Percentiles rank a stretch among this genome's conserved stretches.
phyloP scores from a whole-genome alignment of 2,797 vertebrate genomes.

The Emydoidea blandingii region DNA sequence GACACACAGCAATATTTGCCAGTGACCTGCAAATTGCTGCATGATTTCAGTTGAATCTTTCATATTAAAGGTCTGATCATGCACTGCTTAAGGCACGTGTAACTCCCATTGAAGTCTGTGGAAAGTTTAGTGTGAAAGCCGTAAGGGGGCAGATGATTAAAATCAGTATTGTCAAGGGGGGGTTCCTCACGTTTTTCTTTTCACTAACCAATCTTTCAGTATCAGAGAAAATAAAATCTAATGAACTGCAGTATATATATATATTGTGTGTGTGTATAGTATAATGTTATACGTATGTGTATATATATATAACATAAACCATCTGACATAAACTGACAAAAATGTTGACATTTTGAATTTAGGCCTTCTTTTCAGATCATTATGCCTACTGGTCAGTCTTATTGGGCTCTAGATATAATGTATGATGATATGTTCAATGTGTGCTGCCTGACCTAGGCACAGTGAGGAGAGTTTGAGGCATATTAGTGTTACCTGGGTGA shows the following conservation, averaged over 20 bases:
- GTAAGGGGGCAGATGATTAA: neutral
- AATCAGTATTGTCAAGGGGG: neutral
- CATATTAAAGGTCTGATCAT: conserved; percentile 35
- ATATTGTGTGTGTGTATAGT: neutral
- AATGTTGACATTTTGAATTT: conserved; percentile 27
- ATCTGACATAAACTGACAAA: conserved; percentile 12
- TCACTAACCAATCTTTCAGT: neutral
- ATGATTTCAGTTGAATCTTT: neutral
- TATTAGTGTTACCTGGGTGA: neutral
- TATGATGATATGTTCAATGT: neutral
- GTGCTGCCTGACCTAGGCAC: neutral
- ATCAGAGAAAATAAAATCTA: neutral
- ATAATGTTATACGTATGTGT: neutral
- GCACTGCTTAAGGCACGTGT: neutral
- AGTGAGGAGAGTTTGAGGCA: neutral
- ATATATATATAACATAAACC: neutral
- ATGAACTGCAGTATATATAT: neutral
- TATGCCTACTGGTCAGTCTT: neutral
- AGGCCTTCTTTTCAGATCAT: neutral
- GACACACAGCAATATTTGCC: fast-evolving
- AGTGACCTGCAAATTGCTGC: neutral
- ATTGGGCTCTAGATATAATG: neutral
- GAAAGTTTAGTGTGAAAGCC: neutral
- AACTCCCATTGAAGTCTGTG: fast-evolving
- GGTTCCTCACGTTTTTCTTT: neutral